Evolutionary conservation across 2,113 vertebrate genomes (phyloP), one percentile per base, ranked within the genome.

Genomic region (Arenaria interpres): DNA sequence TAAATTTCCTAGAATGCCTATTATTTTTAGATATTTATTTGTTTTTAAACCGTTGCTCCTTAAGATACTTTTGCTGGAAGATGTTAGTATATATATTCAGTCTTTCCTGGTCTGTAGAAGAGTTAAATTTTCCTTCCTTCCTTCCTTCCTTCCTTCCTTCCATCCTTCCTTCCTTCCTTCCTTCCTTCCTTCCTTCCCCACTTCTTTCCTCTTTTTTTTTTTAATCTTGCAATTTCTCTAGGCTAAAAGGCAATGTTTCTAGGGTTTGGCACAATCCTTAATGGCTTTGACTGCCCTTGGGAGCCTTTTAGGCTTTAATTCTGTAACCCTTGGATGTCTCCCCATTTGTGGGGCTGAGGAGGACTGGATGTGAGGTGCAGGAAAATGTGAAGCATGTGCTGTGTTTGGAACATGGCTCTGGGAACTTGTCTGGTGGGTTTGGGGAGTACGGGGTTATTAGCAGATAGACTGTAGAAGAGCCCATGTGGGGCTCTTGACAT

Each of bases 11-110:
- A 85, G 80, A 91, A 81, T 87, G 39, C 27, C 3, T 46, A 28
- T 78, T 92, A 76, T 76, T 89, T 84, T 80, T 93, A 77, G 43
- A 73, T 27, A 57, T n/a, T 89, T 89, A n/a, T 85, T 82, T 81
- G 43, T 48, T 91, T 96, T 66, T 48, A 45, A 53, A 33, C 14
- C 33, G 18, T 50, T 85, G 15, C 1, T 75, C 8, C 89, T 84
- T 27, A 75, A 84, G 25, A 60, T 48, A 35, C 33, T 94, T 84
- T 35, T 59, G 6, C 39, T 88, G 23, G 46, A 71, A 1, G 0
- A 64, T 46, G 4, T 80, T 67, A 51, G 20, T 32, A n/a, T 62
- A 39, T 64, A 30, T 50, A 54, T 80, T 83, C 68, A 77, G 20
- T 46, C 50, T 92, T 66, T 84, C 22, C 28, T 67, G 45, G 10